These are phyloP conservation scores for Reinhardtius hippoglossoides DNA, from an alignment of 2,113 vertebrate genomes.

Conservation along the genomic window DNA sequence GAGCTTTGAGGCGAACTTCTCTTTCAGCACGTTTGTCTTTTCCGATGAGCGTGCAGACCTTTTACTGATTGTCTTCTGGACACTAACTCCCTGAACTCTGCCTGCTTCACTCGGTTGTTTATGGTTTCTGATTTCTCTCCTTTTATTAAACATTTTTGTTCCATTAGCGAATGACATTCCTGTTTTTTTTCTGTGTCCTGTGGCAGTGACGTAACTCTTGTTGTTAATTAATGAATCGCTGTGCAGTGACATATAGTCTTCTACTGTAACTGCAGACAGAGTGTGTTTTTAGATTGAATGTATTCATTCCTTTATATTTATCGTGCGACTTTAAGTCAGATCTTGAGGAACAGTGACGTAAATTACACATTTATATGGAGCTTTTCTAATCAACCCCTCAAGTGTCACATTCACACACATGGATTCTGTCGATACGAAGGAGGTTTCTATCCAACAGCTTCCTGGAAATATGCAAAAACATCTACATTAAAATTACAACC, in stretches of 20 bases:
- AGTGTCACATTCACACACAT: no score
- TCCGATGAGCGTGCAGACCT: slow-evolving; percentile 19
- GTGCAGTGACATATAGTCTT: no score
- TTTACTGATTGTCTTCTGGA: slow-evolving; percentile 64
- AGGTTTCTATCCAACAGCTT: no score
- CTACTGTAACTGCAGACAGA: no score
- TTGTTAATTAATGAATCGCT: no score
- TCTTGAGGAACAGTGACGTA: not conserved
- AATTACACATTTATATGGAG: no score
- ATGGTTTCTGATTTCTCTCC: slow-evolving; percentile 40
- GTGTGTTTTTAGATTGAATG: no score
- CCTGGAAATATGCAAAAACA: no score
- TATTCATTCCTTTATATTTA: not conserved
- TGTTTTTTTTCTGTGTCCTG: not conserved
- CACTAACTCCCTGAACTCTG: slow-evolving; percentile 34
- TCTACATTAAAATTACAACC: slow-evolving; percentile 51
- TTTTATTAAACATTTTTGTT: slow-evolving; percentile 58
- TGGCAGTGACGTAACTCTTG: not conserved
- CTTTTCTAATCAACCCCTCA: no score
- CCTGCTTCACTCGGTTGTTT: slow-evolving; percentile 65
- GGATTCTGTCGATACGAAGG: no score
- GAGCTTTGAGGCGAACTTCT: not conserved
- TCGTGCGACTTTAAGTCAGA: no score
- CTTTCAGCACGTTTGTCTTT: not conserved
- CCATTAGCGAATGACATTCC: slow-evolving; percentile 40